Evolutionary conservation across 2,888 invertebrate genomes (phyloP).

Genomic region (Theretra japonica): DNA sequence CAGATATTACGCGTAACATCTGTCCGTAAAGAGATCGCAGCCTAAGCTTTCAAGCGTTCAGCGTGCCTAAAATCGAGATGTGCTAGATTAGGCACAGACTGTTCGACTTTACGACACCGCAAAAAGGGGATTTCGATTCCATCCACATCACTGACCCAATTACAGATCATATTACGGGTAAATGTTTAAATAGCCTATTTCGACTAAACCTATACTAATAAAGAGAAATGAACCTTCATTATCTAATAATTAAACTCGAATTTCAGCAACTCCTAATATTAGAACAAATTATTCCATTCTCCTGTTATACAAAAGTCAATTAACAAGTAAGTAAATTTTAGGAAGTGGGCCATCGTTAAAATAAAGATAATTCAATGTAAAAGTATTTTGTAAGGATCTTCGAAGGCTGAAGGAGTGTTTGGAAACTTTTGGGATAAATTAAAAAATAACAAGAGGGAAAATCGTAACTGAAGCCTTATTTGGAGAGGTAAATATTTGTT

Average conservation of each 20-base stretch:
- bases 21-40: no score
- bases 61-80: no score
- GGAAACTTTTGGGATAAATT: constrained; percentile 9
- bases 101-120: no score
- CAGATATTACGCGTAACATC: no score
- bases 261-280: constrained; percentile 3
- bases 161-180: no score
- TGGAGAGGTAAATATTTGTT: not conserved
- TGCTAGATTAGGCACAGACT: no score
- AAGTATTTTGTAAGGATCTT: constrained; percentile 24
- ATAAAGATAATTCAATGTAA: constrained; percentile 25
- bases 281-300: constrained; percentile 14
- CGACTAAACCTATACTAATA: not conserved
- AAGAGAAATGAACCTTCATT: constrained; percentile 4
- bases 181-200: no score
- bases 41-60: no score
- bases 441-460: constrained; percentile 22
- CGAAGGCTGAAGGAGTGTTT: constrained; percentile 19
- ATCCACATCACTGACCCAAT: no score
- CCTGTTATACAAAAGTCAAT: constrained; percentile 22
- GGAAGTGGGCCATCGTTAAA: constrained; percentile 21
- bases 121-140: no score
- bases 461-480: not conserved
- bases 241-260: not conserved
- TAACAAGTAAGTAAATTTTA: constrained; percentile 25